Evolutionary conservation across 2,888 invertebrate species (phyloP).

Genomic region (Ceratothoa steindachneri): DNA sequence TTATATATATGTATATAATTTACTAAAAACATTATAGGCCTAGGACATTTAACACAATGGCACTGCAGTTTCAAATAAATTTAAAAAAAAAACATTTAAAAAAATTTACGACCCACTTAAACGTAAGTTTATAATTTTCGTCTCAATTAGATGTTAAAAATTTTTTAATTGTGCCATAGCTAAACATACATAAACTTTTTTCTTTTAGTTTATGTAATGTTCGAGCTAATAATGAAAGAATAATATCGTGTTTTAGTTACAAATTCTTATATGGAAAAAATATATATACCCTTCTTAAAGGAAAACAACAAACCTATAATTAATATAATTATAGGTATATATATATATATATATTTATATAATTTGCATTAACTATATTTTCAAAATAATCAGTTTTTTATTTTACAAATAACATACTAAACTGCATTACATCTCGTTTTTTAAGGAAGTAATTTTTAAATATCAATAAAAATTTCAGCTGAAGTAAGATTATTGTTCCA

Average conservation of each 20-base stretch:
- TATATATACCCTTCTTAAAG: not conserved
- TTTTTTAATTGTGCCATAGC: not conserved
- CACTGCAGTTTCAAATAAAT: conserved; percentile 2
- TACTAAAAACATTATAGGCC: not conserved
- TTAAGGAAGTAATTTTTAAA: too few relatives aligned
- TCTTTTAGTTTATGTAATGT: not conserved
- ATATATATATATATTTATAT: conserved; percentile 8
- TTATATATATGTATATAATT: not conserved
- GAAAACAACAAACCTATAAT: conserved; percentile 9
- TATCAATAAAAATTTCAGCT: too few relatives aligned
- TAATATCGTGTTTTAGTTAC: not conserved
- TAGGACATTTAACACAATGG: not conserved
- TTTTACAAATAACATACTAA: too few relatives aligned
- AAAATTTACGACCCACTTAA: not conserved
- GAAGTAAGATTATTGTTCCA: too few relatives aligned
- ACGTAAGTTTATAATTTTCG: not conserved
- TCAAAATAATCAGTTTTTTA: not conserved
- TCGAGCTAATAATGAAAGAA: not conserved
- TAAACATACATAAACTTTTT: not conserved
- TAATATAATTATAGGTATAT: conserved; percentile 12
- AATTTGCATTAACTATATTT: not conserved
- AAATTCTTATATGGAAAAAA: not conserved
- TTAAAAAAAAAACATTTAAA: not conserved
- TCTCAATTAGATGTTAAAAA: not conserved
- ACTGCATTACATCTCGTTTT: too few relatives aligned